phyloP scores from a whole-genome alignment of 2,888 invertebrate genomes.

The Lasioglossum zephyrum region DNA sequence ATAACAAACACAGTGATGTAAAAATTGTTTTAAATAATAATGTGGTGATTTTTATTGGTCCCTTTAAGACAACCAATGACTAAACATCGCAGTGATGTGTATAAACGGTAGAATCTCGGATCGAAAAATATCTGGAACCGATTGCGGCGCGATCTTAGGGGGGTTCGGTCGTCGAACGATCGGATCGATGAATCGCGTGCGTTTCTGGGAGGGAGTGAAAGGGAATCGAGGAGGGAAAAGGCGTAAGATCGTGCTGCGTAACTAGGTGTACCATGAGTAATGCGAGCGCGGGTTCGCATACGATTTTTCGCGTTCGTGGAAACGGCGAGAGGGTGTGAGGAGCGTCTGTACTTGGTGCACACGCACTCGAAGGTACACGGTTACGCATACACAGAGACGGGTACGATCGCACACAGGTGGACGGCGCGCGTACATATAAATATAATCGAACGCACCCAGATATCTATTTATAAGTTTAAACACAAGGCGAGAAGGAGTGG shows the following conservation, averaged over 20 bases:
- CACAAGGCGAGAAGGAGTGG: conserved; percentile 65
- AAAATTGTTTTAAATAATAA: too few species aligned
- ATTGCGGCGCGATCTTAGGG: conserved; percentile 10
- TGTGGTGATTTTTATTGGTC: too few species aligned
- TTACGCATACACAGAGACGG: neutral
- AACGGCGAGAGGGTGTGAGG: conserved; percentile 40
- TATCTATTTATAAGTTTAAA: conserved; percentile 80
- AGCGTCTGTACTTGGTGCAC: neutral
- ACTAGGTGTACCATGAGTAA: conserved; percentile 51
- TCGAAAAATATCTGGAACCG: neutral
- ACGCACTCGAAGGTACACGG: neutral
- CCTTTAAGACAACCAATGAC: too few species aligned
- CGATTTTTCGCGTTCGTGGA: conserved; percentile 41
- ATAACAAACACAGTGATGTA: neutral
- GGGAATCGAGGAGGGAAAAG: conserved; percentile 7
- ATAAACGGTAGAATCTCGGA: neutral
- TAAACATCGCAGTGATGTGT: too few species aligned
- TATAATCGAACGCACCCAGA: conserved; percentile 81
- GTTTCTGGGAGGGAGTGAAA: neutral
- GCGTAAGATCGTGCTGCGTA: conserved; percentile 19
- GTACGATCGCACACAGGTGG: neutral
- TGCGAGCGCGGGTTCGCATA: conserved; percentile 27
- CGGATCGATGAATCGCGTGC: neutral
- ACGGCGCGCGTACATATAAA: conserved; percentile 62
- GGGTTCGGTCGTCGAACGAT: neutral